Evolutionary conservation across 2,113 vertebrate genomes (phyloP), one percentile per base, ranked within the genome.

Genomic region (Columba livia): DNA sequence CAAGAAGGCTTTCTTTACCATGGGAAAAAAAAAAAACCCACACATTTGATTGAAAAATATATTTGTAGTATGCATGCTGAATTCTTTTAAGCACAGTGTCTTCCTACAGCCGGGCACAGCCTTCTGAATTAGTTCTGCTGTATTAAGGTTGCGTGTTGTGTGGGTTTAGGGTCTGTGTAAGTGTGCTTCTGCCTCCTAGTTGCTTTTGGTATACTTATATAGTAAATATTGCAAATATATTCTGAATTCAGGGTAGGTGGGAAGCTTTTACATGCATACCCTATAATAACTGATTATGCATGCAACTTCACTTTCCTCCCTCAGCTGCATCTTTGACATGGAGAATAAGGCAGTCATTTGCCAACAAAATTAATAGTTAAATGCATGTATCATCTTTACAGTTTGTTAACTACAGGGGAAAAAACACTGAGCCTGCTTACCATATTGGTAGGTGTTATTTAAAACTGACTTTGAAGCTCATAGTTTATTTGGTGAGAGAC

Each of bases 211-310:
- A 32, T 53, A 32, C 73, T 89, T 71, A 34, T 58, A 12, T 70
- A 60, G 61, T 60, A 92, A 96, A 80, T 66, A 85, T 12, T 82
- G 53, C 67, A 96, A 95, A 91, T 85, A 71, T 89, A 94, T 95
- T 58, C 85, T 87, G 82, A 91, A 85, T 75, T 88, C 70, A 40
- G 31, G 53, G 54, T 95, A 38, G 83, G 40, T 96, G 72, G 74
- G 50, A 82, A 93, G 66, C 70, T 89, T 91, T 93, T 80, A 65
- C 69, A 57, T 72, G 28, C n/a, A 85, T 85, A 84, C 57, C 17
- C 28, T 80, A 9, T 88, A 51, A 90, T 96, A 32, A 87, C 5
- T 94, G 81, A 80, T 95, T 96, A 94, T 92, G 38, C 40, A 91
- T 83, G 75, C 67, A 78, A 40, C 32, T 92, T 62, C 25, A 61